Evolutionary conservation across 1,140 invertebrate species (phyloP).

Genomic region (Pristionchus pacificus): DNA sequence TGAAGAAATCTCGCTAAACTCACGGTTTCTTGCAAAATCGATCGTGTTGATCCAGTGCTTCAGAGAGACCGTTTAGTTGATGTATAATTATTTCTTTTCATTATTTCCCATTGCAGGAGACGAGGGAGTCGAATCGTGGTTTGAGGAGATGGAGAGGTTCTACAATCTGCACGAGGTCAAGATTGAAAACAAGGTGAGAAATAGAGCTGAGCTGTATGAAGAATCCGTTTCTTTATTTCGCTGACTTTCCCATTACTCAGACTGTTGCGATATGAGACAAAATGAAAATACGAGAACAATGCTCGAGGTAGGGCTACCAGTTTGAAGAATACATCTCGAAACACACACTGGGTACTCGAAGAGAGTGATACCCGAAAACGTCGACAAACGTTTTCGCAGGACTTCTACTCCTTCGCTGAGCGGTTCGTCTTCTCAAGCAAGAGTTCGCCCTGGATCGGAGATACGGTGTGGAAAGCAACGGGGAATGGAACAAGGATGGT

Average conservation of each 20-base stretch:
- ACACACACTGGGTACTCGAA: too few relatives aligned
- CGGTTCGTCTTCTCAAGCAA: constrained; percentile 50
- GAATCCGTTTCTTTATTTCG: not conserved
- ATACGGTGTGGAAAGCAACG: constrained; percentile 48
- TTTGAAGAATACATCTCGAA: too few relatives aligned
- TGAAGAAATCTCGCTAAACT: too few relatives aligned
- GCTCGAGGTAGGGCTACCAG: too few relatives aligned
- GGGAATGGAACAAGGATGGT: constrained; percentile 37
- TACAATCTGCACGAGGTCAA: too few relatives aligned
- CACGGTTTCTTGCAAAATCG: too few relatives aligned
- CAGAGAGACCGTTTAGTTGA: too few relatives aligned
- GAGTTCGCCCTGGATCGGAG: constrained; percentile 50
- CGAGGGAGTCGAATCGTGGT: constrained; percentile 83
- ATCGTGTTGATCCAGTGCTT: too few relatives aligned
- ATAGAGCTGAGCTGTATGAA: constrained; percentile 45
- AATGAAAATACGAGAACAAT: not conserved
- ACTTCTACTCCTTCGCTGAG: constrained; percentile 45
- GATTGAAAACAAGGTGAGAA: constrained; percentile 72
- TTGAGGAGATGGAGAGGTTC: constrained; percentile 77
- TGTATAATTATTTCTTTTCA: too few relatives aligned
- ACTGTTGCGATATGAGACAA: not conserved
- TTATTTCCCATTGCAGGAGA: constrained; percentile 68
- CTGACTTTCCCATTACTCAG: constrained; percentile 3
- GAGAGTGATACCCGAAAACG: too few relatives aligned
- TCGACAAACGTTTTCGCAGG: too few relatives aligned